A percentile compares a stretch with the other conserved stretches of the same genome.
phyloP scores from a whole-genome alignment of 2,113 vertebrate genomes.

The Oryzias javanicus region DNA sequence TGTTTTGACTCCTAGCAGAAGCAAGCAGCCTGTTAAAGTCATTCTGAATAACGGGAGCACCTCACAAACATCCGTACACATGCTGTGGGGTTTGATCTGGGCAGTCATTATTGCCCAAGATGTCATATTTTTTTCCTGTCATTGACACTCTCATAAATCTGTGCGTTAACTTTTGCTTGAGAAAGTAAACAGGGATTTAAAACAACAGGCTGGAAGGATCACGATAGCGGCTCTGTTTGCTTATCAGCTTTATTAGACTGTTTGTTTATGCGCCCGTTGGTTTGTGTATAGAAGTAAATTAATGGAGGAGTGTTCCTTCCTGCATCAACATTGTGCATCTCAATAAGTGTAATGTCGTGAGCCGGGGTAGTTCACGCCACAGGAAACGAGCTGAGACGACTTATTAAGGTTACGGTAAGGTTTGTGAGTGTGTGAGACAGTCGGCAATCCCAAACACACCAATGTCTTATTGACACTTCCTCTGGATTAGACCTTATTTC shows the following conservation, averaged over 20 bases:
- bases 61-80: neutral
- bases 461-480: slow-evolving; percentile 58
- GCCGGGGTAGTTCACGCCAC: slow-evolving; percentile 49
- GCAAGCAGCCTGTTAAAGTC: slow-evolving; percentile 26
- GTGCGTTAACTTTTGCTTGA: neutral
- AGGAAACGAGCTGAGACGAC: slow-evolving; percentile 50
- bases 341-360: slow-evolving; percentile 40
- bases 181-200: neutral
- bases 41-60: neutral
- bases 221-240: neutral
- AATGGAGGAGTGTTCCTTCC: slow-evolving; percentile 44
- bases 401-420: slow-evolving; percentile 56
- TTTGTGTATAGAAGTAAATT: slow-evolving; percentile 21
- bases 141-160: neutral
- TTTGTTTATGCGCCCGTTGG: slow-evolving; percentile 11
- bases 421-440: slow-evolving; percentile 18
- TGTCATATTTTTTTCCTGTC: neutral
- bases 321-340: slow-evolving; percentile 47
- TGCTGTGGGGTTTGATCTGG: neutral
- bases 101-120: neutral
- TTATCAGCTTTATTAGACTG: slow-evolving; percentile 12
- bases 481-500: slow-evolving; percentile 53
- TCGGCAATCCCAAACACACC: slow-evolving; percentile 47
- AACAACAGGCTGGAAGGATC: neutral
- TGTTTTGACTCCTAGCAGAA: slow-evolving; percentile 36